phyloP scores from a whole-genome alignment of 2,113 vertebrate species.

The Chiloscyllium plagiosum region DNA sequence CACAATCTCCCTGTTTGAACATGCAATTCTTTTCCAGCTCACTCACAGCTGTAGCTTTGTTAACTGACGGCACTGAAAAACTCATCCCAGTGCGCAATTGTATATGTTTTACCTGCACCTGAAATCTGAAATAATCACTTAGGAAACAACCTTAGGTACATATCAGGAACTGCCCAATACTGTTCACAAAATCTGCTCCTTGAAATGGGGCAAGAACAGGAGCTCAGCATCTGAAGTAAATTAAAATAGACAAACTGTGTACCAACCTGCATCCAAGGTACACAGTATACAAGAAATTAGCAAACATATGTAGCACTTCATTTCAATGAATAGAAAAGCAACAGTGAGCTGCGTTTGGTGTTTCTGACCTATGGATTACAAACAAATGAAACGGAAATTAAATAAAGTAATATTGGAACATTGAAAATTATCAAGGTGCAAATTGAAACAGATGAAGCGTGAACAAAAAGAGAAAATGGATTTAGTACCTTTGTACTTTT shows the following conservation, averaged over 20 bases:
- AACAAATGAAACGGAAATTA: neutral
- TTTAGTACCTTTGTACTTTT: neutral
- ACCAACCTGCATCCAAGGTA: neutral
- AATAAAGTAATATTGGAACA: neutral
- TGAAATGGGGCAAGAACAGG: neutral
- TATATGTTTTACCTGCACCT: too few relatives aligned
- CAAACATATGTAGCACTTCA: neutral
- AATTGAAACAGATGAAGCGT: neutral
- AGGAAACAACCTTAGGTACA: too few relatives aligned
- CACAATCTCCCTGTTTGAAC: too few relatives aligned
- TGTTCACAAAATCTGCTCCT: too few relatives aligned
- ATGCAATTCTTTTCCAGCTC: too few relatives aligned
- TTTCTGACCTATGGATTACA: neutral
- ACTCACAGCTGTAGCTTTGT: too few relatives aligned
- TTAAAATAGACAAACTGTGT: neutral
- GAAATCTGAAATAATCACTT: too few relatives aligned
- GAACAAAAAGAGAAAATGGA: neutral
- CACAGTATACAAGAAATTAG: neutral
- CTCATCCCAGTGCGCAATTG: too few relatives aligned
- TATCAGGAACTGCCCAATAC: too few relatives aligned
- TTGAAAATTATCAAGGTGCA: neutral
- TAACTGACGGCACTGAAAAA: too few relatives aligned
- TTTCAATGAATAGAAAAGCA: conserved; percentile 1
- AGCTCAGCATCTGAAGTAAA: neutral
- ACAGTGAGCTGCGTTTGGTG: neutral